Evolutionary conservation across 2,113 vertebrate species (phyloP).

Genomic region (Coreoperca whiteheadi): DNA sequence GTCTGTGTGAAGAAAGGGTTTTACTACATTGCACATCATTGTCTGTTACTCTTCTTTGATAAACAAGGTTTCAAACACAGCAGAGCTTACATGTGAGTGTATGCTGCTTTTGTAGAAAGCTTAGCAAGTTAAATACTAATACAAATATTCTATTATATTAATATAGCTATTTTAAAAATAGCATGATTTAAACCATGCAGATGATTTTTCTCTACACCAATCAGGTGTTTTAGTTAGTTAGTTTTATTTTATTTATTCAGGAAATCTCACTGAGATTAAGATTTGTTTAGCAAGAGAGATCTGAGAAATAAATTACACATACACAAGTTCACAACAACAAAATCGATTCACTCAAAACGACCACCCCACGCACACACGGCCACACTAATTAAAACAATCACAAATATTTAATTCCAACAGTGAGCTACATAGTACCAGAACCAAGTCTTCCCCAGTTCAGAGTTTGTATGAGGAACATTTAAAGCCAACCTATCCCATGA

Average conservation of each 20-base stretch:
- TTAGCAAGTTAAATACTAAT: background rate
- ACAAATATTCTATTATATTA: background rate
- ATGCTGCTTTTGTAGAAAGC: background rate
- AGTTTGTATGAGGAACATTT: background rate
- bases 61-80: constrained; percentile 3
- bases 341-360: background rate
- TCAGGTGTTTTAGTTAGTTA: background rate
- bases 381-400: background rate
- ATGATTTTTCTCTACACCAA: background rate
- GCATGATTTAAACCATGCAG: background rate
- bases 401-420: background rate
- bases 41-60: constrained; percentile 11
- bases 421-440: too few species aligned
- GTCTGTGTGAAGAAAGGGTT: constrained; percentile 30
- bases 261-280: background rate
- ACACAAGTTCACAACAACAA: background rate
- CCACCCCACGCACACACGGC: background rate
- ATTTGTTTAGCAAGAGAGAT: background rate
- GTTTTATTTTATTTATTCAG: background rate
- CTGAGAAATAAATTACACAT: background rate
- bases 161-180: background rate
- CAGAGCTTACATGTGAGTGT: too few species aligned
- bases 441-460: too few species aligned
- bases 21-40: constrained; percentile 24
- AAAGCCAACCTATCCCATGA: background rate